Evolutionary conservation across 2,797 vertebrate genomes (phyloP).

Genomic region (Pseudochirops cupreus): DNA sequence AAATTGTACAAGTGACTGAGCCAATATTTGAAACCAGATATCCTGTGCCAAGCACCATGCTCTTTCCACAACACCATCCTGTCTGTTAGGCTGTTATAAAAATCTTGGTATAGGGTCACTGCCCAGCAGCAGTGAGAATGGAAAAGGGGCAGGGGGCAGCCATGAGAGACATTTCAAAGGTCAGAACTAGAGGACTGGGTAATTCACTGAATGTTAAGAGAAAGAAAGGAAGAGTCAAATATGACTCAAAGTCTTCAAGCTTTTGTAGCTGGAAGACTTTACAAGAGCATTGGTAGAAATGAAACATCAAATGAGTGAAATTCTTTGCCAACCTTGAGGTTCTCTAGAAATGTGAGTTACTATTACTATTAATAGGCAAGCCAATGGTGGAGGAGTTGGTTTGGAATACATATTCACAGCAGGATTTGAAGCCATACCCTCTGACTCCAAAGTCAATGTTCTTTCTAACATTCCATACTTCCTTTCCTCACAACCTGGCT

Average conservation of each 20-base stretch:
- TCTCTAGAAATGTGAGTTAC: neutral
- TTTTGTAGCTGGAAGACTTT: conserved; percentile 13
- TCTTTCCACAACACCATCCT: neutral
- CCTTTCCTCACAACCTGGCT: neutral
- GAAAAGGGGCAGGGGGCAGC: neutral
- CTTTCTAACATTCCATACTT: neutral
- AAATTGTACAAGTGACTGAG: neutral
- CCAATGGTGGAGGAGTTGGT: neutral
- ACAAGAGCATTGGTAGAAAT: conserved; percentile 14
- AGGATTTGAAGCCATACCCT: neutral
- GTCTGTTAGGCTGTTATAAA: neutral
- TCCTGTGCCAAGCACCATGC: neutral
- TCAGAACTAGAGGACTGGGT: neutral
- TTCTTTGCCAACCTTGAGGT: neutral
- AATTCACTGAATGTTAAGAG: neutral
- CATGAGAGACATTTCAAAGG: neutral
- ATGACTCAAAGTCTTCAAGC: conserved; percentile 10
- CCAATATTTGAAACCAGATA: neutral
- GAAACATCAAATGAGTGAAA: neutral
- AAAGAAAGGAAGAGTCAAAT: neutral
- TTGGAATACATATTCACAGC: neutral
- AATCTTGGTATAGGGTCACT: neutral
- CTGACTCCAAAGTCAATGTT: neutral
- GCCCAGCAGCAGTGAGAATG: neutral
- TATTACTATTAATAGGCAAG: neutral